These are phyloP conservation scores for Uloborus plumipes DNA, from an alignment of 2,888 invertebrate genomes.

Conservation along the genomic window DNA sequence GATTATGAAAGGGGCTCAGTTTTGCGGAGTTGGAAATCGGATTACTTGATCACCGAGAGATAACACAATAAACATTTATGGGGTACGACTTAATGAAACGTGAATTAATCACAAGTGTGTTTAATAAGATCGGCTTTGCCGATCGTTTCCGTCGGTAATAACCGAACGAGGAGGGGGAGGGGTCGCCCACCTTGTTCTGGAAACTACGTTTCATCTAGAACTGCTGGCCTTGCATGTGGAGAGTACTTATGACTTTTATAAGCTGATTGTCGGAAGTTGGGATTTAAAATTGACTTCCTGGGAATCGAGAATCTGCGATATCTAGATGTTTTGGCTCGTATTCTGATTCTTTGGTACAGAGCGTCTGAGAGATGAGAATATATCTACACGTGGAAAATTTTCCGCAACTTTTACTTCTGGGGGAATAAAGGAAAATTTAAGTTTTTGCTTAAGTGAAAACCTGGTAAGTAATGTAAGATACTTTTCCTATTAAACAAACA, in stretches of 20 bases:
- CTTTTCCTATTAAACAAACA: too few species aligned
- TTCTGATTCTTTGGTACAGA: too few species aligned
- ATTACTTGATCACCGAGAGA: slow-evolving; percentile 4
- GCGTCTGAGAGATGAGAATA: too few species aligned
- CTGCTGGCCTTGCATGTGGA: not conserved
- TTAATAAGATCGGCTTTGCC: slow-evolving; percentile 18
- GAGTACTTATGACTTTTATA: not conserved
- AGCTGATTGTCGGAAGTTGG: not conserved
- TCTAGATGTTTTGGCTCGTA: too few species aligned
- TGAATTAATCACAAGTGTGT: slow-evolving; percentile 11
- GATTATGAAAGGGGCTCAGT: not conserved
- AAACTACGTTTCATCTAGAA: not conserved
- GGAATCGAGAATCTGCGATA: too few species aligned
- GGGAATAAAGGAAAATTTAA: too few species aligned
- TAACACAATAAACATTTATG: slow-evolving; percentile 15
- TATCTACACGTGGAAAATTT: too few species aligned
- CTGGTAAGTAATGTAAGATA: too few species aligned
- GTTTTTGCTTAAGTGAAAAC: too few species aligned
- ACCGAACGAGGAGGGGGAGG: not conserved
- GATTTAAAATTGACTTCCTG: not conserved
- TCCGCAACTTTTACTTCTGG: too few species aligned
- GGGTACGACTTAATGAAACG: slow-evolving; percentile 10
- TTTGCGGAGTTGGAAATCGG: slow-evolving; percentile 10
- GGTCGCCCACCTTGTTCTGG: not conserved
- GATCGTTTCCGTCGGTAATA: not conserved